These are phyloP conservation scores for Ictalurus furcatus DNA, from an alignment of 2,113 vertebrate species.

Conservation along the genomic window DNA sequence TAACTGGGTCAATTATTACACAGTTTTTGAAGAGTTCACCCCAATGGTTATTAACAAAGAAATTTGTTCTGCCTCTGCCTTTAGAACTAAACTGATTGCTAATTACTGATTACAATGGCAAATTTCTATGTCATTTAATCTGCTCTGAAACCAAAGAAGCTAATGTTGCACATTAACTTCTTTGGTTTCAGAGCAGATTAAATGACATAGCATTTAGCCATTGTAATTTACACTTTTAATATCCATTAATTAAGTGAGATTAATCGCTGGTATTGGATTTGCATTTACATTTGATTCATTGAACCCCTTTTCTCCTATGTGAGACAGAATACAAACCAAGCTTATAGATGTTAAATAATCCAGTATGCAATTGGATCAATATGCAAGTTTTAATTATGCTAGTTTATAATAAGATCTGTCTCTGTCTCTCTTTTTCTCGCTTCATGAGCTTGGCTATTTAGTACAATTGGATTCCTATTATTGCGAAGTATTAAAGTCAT, in stretches of 20 bases:
- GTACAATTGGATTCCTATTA: background rate
- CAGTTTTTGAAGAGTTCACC: background rate
- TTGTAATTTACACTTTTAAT: background rate
- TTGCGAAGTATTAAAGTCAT: background rate
- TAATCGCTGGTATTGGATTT: background rate
- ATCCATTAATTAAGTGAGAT: background rate
- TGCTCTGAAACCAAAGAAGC: too few relatives aligned
- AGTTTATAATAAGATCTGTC: background rate
- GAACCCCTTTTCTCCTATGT: background rate
- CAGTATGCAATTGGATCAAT: background rate
- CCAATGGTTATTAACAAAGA: background rate
- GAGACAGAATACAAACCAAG: constrained; percentile 8
- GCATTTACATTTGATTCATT: constrained; percentile 2
- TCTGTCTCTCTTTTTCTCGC: background rate
- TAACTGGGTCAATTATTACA: background rate
- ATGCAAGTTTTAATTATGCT: background rate
- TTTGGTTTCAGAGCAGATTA: background rate
- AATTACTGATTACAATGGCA: background rate
- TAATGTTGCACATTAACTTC: background rate
- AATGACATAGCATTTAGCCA: background rate
- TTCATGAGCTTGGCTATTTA: background rate
- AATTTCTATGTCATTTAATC: too few relatives aligned
- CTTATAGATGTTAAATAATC: background rate
- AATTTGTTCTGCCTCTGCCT: background rate
- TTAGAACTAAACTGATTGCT: background rate